Conservation (phyloP, 1,140 invertebrate species). For the Palaemon carinicauda region DNA sequence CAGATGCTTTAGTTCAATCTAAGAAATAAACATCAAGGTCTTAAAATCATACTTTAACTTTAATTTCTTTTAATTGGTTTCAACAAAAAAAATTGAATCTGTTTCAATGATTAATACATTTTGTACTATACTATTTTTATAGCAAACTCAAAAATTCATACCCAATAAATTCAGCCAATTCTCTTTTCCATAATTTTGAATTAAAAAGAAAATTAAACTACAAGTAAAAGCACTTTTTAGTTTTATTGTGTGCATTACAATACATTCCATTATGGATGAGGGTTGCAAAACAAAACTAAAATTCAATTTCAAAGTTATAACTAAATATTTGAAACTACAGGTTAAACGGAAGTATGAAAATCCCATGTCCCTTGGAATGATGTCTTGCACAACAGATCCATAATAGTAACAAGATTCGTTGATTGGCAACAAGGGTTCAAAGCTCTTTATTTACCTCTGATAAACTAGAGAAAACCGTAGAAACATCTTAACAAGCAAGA, state of each 20-base stretch:
- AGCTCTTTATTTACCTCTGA: not conserved
- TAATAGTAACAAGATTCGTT: conserved; percentile 8
- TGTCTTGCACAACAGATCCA: no score
- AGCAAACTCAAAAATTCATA: no score
- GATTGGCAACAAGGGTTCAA: not conserved
- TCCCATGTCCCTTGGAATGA: not conserved
- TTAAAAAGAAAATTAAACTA: no score
- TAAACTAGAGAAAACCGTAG: not conserved
- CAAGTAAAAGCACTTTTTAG: conserved; percentile 26
- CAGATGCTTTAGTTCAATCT: no score
- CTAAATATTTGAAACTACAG: not conserved
- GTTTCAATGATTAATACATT: no score
- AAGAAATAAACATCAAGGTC: no score
- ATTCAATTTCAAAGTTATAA: not conserved
- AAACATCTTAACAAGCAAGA: not conserved
- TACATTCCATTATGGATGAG: conserved; percentile 51
- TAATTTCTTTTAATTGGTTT: no score
- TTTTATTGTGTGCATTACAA: conserved; percentile 55
- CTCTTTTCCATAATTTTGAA: no score
- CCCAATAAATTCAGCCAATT: no score
- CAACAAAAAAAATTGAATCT: no score
- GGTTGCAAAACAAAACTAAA: conserved; percentile 13
- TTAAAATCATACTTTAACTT: no score
- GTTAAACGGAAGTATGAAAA: not conserved
- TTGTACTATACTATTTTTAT: no score